phyloP scores from a whole-genome alignment of 2,888 invertebrate genomes.

The Diarsia rubi region DNA sequence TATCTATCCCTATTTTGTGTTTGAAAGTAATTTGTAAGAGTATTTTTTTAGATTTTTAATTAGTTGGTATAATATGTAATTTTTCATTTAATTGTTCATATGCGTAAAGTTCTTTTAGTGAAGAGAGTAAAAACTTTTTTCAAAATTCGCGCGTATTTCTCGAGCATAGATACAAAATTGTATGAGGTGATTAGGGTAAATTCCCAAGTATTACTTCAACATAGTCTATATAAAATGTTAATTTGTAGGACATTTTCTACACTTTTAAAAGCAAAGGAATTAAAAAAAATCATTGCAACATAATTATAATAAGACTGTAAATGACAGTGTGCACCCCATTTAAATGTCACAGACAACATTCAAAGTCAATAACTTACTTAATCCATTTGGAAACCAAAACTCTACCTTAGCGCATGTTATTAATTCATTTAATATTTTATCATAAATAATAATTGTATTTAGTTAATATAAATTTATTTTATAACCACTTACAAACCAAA shows the following conservation, averaged over 20 bases:
- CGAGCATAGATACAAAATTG: background rate
- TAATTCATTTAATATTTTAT: background rate
- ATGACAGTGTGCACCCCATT: constrained; percentile 8
- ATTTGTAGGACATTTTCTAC: background rate
- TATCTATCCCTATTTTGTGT: background rate
- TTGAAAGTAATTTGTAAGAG: background rate
- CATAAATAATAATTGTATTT: background rate
- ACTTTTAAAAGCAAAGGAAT: background rate
- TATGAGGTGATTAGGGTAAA: background rate
- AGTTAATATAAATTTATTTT: too few relatives aligned
- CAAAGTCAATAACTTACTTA: constrained; percentile 32
- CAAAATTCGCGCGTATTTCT: constrained; percentile 28
- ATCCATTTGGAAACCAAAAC: rapidly evolving
- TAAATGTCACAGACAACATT: constrained; percentile 42
- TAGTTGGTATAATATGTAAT: background rate
- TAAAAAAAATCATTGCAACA: background rate
- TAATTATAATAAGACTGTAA: constrained; percentile 9
- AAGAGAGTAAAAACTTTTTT: constrained; percentile 7
- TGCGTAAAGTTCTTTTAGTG: too few relatives aligned
- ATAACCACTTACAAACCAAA: background rate
- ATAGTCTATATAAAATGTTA: background rate
- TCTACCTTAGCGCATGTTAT: background rate
- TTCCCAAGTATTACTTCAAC: background rate
- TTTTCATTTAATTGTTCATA: too few relatives aligned
- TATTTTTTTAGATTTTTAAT: background rate